Evolutionary conservation across 2,797 vertebrate genomes (phyloP), one percentile per base, ranked within the genome.

Genomic region (Ibycter americanus): DNA sequence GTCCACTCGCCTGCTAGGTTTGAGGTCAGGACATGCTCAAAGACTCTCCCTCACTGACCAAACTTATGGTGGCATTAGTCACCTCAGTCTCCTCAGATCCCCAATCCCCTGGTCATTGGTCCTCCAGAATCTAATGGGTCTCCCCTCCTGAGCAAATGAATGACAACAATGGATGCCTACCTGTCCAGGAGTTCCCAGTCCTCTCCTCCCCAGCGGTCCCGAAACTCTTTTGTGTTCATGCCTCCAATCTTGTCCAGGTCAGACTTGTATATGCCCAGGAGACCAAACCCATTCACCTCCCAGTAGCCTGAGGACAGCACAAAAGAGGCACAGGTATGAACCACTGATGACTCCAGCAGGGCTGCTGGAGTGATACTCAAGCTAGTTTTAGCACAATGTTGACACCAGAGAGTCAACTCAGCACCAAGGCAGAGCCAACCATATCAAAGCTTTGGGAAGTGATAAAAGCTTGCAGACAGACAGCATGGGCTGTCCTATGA

Each of bases 181-280:
- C 99, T 99, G 98, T 99, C 99, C 32, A 99, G 98, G 19, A 99
- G 98, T 68, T 99, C 99, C 99, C 99, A 99, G 98, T 99, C 99
- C 87, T 99, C 99, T 97, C 99, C 99, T 66, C 99, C 99, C 99
- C 99, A 99, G 87, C 98, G 98, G 67, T 99, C 98, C 44, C 91
- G 98, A 96, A 98, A 99, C 49, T 99, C 99, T 95, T 91, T 97
- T 31, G 99, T 99, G 97, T 99, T 99, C 99, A 99, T 99, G 89
- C 99, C 99, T 77, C 99, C 99, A 0, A 99, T 98, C 61, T 96
- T 97, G 51, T 98, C 98, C 97, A 99, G 97, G 96, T 99, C 99
- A 15, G 99, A 99, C 95, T 99, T 99, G 97, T 99, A 99, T 97
- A 99, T 99, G 58, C 99, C 99, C 46, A 99, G 97, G 91, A 99